Evolutionary conservation across 2,113 vertebrate genomes (phyloP).

Genomic region (Heterotis niloticus): DNA sequence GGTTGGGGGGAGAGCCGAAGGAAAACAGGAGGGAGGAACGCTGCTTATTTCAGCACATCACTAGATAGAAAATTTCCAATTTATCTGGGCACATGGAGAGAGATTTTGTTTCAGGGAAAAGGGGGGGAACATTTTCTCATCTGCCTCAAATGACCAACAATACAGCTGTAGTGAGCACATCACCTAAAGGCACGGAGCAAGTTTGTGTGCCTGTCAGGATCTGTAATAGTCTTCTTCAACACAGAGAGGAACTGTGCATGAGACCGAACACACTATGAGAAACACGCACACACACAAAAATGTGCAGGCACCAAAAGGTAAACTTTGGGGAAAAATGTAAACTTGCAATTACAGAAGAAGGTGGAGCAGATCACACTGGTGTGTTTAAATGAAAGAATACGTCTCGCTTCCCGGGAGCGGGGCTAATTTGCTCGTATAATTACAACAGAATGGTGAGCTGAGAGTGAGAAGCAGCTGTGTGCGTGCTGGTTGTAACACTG

Average conservation of each 20-base stretch:
- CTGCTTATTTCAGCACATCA: slow-evolving; percentile 13
- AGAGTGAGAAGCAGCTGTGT: not conserved
- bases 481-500: not conserved
- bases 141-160: slow-evolving; percentile 12
- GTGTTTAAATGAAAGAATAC: not conserved
- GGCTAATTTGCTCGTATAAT: slow-evolving; percentile 21
- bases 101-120: slow-evolving; percentile 2
- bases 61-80: slow-evolving; percentile 20
- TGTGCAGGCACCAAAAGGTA: slow-evolving; percentile 8
- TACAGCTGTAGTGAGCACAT: not conserved
- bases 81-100: not conserved
- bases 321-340: not conserved
- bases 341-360: not conserved
- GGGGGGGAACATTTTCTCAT: not conserved
- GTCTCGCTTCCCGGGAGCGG: not conserved
- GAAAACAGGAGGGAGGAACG: not conserved
- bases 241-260: not conserved
- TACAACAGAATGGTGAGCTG: slow-evolving; percentile 8
- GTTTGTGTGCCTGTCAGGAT: not conserved
- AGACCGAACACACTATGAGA: not conserved
- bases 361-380: not conserved
- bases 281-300: slow-evolving; percentile 3
- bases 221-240: not conserved
- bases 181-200: not conserved
- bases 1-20: not conserved